Conservation (phyloP, 2,888 invertebrate species). For the Nephrotoma flavescens region DNA sequence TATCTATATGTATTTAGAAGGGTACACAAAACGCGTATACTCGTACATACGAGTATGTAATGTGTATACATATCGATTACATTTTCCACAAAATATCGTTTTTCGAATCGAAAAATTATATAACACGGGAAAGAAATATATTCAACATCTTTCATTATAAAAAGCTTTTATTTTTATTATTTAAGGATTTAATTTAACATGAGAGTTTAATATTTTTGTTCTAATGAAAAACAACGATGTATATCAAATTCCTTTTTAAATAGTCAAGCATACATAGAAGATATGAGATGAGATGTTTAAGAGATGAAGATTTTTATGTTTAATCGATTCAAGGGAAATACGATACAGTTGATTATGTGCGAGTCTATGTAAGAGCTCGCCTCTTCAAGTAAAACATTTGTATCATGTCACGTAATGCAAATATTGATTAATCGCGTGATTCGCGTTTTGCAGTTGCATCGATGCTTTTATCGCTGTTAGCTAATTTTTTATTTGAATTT, state of each 20-base stretch:
- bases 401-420: not conserved
- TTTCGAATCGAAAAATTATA: not conserved
- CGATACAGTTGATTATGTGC: not conserved
- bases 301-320: not conserved
- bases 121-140: not conserved
- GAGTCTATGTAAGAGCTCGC: no score
- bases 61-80: not conserved
- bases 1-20: not conserved
- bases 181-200: not conserved
- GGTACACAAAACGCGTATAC: not conserved
- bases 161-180: not conserved
- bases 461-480: not conserved
- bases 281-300: not conserved
- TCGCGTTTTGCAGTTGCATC: not conserved
- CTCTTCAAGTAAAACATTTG: not conserved
- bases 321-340: not conserved
- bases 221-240: not conserved
- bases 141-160: not conserved
- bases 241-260: not conserved
- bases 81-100: not conserved
- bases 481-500: not conserved
- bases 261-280: not conserved
- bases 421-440: not conserved
- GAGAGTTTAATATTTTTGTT: not conserved
- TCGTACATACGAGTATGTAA: not conserved